phyloP scores from a whole-genome alignment of 2,113 vertebrate genomes.

The Oryctolagus cuniculus region DNA sequence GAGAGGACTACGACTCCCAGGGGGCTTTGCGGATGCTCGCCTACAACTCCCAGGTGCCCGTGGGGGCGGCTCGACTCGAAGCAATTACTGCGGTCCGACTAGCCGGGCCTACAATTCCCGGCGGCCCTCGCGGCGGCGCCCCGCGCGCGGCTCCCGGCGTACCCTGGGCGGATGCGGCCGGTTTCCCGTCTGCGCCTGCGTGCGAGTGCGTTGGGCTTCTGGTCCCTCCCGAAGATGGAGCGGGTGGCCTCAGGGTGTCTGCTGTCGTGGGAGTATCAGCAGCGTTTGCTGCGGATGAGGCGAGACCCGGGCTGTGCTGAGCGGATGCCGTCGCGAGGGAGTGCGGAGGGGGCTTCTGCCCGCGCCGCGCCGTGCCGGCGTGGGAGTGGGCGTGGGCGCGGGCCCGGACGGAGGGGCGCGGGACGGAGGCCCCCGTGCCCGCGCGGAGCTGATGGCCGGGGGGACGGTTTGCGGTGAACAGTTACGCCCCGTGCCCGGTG shows the following conservation, averaged over 20 bases:
- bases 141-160: not conserved
- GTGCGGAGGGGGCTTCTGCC: not conserved
- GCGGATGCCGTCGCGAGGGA: rapidly evolving
- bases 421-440: not conserved
- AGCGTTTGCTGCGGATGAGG: not conserved
- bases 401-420: not conserved
- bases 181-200: not conserved
- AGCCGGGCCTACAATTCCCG: not conserved
- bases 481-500: not conserved
- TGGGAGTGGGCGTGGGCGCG: not conserved
- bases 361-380: not conserved
- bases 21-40: not conserved
- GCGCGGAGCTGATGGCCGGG: too few relatives aligned
- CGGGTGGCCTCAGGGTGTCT: not conserved
- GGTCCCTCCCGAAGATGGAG: rapidly evolving
- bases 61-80: rapidly evolving
- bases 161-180: rapidly evolving
- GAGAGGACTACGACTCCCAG: slow-evolving; percentile 30
- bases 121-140: not conserved
- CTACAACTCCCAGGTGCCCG: not conserved
- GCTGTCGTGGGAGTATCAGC: too few relatives aligned
- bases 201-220: rapidly evolving
- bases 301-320: not conserved
- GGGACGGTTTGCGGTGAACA: not conserved
- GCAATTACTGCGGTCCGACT: rapidly evolving